phyloP scores from a whole-genome alignment of 2,888 invertebrate genomes.

The Cryptocheilus praepositus region DNA sequence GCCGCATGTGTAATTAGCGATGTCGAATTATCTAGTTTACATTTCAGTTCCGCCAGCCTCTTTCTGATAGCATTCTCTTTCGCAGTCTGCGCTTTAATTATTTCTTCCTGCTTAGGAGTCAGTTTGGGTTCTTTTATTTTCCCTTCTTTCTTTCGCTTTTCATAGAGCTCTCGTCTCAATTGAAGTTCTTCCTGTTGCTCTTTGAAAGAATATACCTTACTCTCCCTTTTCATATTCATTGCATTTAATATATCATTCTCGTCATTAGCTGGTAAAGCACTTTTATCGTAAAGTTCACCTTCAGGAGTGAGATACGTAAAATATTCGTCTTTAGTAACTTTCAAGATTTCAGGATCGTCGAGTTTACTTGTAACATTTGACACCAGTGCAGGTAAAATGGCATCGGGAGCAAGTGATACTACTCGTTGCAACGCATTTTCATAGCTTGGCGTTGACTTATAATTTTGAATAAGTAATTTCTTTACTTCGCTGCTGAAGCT shows the following conservation, averaged over 20 bases:
- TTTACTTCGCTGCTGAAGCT: slow-evolving; percentile 78
- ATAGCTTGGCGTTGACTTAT: slow-evolving; percentile 76
- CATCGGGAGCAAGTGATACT: slow-evolving; percentile 80
- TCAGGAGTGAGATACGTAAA: slow-evolving; percentile 89
- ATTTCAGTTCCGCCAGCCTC: slow-evolving; percentile 78
- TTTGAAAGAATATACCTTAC: slow-evolving; percentile 96
- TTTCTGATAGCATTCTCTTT: slow-evolving; percentile 89
- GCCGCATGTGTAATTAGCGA: slow-evolving; percentile 77
- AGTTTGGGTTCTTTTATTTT: slow-evolving; percentile 84
- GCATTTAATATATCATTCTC: slow-evolving; percentile 74
- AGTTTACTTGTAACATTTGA: slow-evolving; percentile 79
- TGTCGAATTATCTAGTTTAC: slow-evolving; percentile 68
- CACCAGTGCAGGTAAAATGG: slow-evolving; percentile 81
- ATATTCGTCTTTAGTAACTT: slow-evolving; percentile 87
- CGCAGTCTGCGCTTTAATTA: slow-evolving; percentile 88
- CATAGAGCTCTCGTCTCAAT: slow-evolving; percentile 93
- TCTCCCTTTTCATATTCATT: slow-evolving; percentile 94
- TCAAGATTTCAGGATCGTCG: slow-evolving; percentile 80
- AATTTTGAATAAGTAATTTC: slow-evolving; percentile 80
- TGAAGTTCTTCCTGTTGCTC: slow-evolving; percentile 97
- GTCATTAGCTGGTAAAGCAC: slow-evolving; percentile 81
- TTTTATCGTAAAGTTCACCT: slow-evolving; percentile 93
- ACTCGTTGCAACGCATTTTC: slow-evolving; percentile 86
- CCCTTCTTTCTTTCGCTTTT: slow-evolving; percentile 88
- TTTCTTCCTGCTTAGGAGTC: slow-evolving; percentile 94